Evolutionary conservation across 2,113 vertebrate species (phyloP).

Genomic region (Barnardius zonarius): DNA sequence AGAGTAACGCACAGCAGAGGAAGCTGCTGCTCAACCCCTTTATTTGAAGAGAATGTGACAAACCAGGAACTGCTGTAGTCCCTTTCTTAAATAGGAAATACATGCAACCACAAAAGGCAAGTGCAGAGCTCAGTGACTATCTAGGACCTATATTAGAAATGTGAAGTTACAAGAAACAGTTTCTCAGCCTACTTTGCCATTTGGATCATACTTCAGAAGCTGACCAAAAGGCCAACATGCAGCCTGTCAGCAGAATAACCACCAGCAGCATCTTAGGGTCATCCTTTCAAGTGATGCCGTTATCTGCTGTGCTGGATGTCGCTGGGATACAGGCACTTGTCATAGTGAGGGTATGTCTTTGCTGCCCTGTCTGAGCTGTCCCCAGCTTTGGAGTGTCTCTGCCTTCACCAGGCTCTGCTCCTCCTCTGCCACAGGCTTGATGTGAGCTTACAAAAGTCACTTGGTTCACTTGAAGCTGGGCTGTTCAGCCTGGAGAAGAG

Average conservation of each 20-base stretch:
- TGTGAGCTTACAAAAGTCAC: neutral
- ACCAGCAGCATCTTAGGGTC: neutral
- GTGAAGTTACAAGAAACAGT: neutral
- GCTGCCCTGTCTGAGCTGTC: neutral
- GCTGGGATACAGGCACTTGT: neutral
- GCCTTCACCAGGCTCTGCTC: neutral
- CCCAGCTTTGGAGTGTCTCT: neutral
- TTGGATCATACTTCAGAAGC: neutral
- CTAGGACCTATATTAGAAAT: slow-evolving; percentile 2
- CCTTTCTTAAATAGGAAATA: slow-evolving; percentile 59
- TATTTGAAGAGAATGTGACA: slow-evolving; percentile 37
- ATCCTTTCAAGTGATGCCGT: neutral
- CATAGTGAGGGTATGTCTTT: rapidly evolving
- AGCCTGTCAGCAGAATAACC: neutral
- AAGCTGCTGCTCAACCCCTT: slow-evolving; percentile 22
- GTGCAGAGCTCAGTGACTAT: neutral
- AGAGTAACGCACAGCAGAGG: neutral
- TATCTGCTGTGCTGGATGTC: neutral
- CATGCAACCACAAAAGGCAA: slow-evolving; percentile 35
- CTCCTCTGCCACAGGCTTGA: neutral
- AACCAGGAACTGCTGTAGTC: slow-evolving; percentile 45
- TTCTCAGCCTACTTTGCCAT: neutral
- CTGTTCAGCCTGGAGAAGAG: neutral
- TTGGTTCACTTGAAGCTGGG: neutral
- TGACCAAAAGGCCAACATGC: neutral